These are phyloP conservation scores for Anser brachyrhynchus DNA, from an alignment of 2,113 vertebrate genomes.

Conservation along the genomic window DNA sequence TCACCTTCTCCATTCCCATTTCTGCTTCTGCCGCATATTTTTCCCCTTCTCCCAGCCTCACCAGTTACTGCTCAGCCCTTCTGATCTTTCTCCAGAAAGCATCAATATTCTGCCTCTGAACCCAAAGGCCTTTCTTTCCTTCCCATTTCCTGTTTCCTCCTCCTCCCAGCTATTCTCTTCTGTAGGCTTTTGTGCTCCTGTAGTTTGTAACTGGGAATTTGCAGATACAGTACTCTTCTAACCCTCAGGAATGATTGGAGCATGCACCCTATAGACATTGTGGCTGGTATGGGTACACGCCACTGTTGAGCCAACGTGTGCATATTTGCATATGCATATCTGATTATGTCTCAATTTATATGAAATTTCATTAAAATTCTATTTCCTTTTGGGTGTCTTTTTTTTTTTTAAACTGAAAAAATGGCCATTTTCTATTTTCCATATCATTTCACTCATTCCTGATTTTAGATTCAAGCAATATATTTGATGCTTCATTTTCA, in stretches of 20 bases:
- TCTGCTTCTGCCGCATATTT: background rate
- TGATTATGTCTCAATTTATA: conserved; percentile 22
- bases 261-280: background rate
- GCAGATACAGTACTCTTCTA: background rate
- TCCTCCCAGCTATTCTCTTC: background rate
- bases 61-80: background rate
- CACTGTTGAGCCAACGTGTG: background rate
- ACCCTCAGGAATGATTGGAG: background rate
- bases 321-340: background rate
- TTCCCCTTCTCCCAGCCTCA: background rate
- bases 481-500: conserved; percentile 63
- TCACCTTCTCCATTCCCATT: background rate
- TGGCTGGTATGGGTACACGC: background rate
- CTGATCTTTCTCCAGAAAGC: background rate
- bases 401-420: conserved; percentile 26
- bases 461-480: conserved; percentile 61
- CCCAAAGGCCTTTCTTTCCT: background rate
- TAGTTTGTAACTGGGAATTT: background rate
- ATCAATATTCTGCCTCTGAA: background rate
- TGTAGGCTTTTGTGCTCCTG: background rate
- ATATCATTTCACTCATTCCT: conserved; percentile 54
- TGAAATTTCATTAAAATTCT: conserved; percentile 42
- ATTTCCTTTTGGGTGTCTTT: background rate
- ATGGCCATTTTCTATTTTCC: conserved; percentile 62
- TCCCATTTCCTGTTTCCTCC: background rate